Percentiles rank a stretch among this genome's conserved stretches.
phyloP scores from a whole-genome alignment of 2,113 vertebrate genomes.

The Polyodon spathula region DNA sequence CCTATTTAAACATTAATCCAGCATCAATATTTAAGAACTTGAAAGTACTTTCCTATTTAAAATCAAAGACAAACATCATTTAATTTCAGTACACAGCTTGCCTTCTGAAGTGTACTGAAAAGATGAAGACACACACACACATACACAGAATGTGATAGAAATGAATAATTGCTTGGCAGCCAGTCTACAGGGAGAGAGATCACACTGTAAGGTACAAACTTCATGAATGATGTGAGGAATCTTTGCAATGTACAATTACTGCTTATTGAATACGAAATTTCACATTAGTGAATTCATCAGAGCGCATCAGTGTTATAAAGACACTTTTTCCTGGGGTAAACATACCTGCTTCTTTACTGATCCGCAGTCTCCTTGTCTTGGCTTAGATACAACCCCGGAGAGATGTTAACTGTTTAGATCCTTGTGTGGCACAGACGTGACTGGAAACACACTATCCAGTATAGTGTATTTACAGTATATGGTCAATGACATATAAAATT shows the following conservation, averaged over 20 bases:
- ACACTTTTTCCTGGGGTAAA: slow-evolving; percentile 51
- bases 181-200: slow-evolving; percentile 46
- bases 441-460: too few relatives aligned
- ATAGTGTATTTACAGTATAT: too few relatives aligned
- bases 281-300: slow-evolving; percentile 61
- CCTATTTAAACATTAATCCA: slow-evolving; percentile 52
- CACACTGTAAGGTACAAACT: slow-evolving; percentile 45
- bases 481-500: too few relatives aligned
- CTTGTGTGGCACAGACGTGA: not conserved
- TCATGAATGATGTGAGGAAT: slow-evolving; percentile 63
- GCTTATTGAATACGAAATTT: slow-evolving; percentile 68
- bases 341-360: slow-evolving; percentile 48
- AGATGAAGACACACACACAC: slow-evolving; percentile 35
- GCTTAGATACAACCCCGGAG: slow-evolving; percentile 30
- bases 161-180: slow-evolving; percentile 58
- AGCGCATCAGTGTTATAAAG: slow-evolving; percentile 58
- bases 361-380: slow-evolving; percentile 36
- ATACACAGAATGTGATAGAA: slow-evolving; percentile 53
- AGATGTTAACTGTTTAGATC: slow-evolving; percentile 9
- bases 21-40: slow-evolving; percentile 53
- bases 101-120: slow-evolving; percentile 45
- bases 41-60: slow-evolving; percentile 50
- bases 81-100: slow-evolving; percentile 39
- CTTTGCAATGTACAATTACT: slow-evolving; percentile 52
- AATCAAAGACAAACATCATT: slow-evolving; percentile 57